A percentile compares a stretch with the other conserved stretches of the same genome.
phyloP scores from a whole-genome alignment of 2,113 vertebrate species.

The Formicarius rufipectus region DNA sequence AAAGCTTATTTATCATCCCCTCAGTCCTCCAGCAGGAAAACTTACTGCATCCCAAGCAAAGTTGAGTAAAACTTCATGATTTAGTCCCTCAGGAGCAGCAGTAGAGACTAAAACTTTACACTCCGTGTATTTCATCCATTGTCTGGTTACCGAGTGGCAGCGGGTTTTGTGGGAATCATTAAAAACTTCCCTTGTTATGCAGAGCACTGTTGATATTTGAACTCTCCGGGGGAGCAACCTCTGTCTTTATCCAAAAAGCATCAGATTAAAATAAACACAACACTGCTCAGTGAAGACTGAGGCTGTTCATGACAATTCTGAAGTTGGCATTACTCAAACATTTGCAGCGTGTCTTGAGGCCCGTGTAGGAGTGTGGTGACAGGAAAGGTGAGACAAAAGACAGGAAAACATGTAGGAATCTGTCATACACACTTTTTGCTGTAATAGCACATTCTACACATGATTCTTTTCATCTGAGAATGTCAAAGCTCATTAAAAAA shows the following conservation, averaged over 20 bases:
- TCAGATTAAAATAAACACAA: conserved; percentile 1
- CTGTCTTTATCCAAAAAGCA: neutral
- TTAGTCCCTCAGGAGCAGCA: neutral
- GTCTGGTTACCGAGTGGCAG: neutral
- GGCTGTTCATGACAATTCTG: neutral
- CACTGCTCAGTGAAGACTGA: neutral
- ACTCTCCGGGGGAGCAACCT: neutral
- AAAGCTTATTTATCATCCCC: neutral
- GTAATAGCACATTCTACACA: neutral
- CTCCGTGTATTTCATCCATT: neutral
- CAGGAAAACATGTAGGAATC: neutral
- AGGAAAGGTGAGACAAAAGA: conserved; percentile 37
- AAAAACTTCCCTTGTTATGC: neutral
- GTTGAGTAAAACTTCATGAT: neutral
- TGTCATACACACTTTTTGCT: neutral
- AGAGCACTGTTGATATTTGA: neutral
- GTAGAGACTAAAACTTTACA: neutral
- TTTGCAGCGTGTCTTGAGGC: neutral
- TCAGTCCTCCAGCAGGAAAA: neutral
- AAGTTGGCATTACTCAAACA: neutral
- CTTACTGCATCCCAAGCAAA: neutral
- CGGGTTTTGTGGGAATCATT: neutral
- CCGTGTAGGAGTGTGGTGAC: conserved; percentile 23
- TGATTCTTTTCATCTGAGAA: conserved; percentile 3
- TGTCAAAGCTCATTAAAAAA: conserved; percentile 29